A percentile compares a stretch with the other conserved stretches of the same genome.
Conservation (phyloP, 2,797 vertebrate genomes). For the Euphonia xanthogaster region DNA sequence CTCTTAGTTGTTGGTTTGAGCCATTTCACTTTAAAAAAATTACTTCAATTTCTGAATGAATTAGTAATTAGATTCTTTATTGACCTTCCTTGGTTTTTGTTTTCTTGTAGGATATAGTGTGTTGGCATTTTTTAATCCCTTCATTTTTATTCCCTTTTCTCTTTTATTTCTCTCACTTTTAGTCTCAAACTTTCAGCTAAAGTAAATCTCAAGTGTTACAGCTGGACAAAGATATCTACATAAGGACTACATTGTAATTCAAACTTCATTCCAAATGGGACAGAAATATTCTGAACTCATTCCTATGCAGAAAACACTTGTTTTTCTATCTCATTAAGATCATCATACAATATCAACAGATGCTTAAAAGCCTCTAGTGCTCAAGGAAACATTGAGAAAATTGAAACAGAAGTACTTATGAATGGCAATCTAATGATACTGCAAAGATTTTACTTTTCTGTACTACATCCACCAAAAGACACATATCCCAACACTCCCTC, state of each 20-base stretch:
- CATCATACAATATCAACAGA: slow-evolving; percentile 52
- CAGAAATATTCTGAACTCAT: neutral
- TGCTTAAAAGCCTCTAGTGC: slow-evolving; percentile 65
- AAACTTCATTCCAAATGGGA: slow-evolving; percentile 1
- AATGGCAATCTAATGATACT: slow-evolving; percentile 30
- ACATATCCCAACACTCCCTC: neutral
- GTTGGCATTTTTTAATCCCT: neutral
- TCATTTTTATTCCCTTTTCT: neutral
- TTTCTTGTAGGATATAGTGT: neutral
- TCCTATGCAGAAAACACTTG: slow-evolving; percentile 27
- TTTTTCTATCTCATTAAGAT: slow-evolving; percentile 37
- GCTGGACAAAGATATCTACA: slow-evolving; percentile 7
- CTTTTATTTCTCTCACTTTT: neutral
- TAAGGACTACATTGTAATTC: neutral
- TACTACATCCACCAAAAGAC: neutral
- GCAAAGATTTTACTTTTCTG: slow-evolving; percentile 46
- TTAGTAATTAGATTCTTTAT: slow-evolving; percentile 62
- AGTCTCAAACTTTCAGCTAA: neutral
- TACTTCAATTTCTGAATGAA: slow-evolving; percentile 61
- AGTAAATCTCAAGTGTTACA: neutral
- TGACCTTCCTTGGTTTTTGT: slow-evolving; percentile 33
- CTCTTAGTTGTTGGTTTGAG: slow-evolving; percentile 65
- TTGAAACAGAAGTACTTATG: slow-evolving; percentile 42
- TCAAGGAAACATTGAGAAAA: slow-evolving; percentile 60
- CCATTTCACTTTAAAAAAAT: slow-evolving; percentile 53